These are phyloP conservation scores for Harpagoxenus sublaevis DNA, from an alignment of 2,888 invertebrate species.

Conservation along the genomic window DNA sequence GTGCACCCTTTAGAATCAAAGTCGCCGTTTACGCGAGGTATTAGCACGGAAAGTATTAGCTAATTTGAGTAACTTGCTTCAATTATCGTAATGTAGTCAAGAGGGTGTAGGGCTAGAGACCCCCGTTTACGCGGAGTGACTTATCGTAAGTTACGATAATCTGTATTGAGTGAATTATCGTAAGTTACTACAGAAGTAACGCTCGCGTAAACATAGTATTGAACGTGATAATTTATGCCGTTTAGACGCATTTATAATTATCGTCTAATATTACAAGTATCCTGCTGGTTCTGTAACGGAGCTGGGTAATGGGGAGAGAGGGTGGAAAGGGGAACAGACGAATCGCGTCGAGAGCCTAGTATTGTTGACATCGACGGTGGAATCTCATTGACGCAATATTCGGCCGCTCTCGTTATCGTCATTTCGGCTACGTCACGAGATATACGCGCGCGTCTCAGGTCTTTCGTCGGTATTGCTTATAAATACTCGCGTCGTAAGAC, in stretches of 20 bases:
- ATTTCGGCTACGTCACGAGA: constrained; percentile 18
- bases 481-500: constrained; percentile 4
- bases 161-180: too few relatives aligned
- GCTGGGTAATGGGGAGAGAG: too few relatives aligned
- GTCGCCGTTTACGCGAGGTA: too few relatives aligned
- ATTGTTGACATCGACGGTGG: constrained; percentile 36
- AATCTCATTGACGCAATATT: constrained; percentile 62
- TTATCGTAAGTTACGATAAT: too few relatives aligned
- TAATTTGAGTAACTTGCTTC: too few relatives aligned
- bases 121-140: too few relatives aligned
- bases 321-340: not conserved
- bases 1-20: too few relatives aligned
- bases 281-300: not conserved
- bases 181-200: too few relatives aligned
- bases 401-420: constrained; percentile 7
- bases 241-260: constrained; percentile 7
- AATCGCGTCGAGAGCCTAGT: constrained; percentile 44
- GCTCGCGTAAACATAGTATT: too few relatives aligned
- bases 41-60: too few relatives aligned
- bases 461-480: constrained; percentile 27
- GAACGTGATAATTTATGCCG: not conserved
- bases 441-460: not conserved
- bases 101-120: too few relatives aligned
- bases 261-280: not conserved
- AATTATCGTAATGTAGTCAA: too few relatives aligned